phyloP scores from a whole-genome alignment of 2,797 vertebrate genomes.

The Cossypha polioptera region DNA sequence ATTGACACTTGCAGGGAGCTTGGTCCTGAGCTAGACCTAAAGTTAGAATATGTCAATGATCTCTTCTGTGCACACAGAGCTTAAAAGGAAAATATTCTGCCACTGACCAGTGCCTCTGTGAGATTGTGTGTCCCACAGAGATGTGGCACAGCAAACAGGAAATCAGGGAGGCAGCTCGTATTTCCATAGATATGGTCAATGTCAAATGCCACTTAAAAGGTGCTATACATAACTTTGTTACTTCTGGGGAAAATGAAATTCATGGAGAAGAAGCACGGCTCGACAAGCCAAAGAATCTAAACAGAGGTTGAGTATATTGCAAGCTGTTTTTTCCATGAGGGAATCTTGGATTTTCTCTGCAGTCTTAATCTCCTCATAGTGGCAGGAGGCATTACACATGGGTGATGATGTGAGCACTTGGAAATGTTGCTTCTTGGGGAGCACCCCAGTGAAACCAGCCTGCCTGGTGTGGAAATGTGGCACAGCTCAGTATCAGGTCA shows the following conservation, averaged over 20 bases:
- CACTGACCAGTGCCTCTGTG: neutral
- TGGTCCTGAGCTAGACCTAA: neutral
- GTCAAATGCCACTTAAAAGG: neutral
- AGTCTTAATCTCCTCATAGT: neutral
- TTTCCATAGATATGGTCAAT: neutral
- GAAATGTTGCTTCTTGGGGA: neutral
- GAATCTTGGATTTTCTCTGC: neutral
- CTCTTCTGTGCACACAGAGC: neutral
- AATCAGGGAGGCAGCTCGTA: neutral
- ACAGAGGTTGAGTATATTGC: neutral
- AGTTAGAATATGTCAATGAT: slow-evolving; percentile 32
- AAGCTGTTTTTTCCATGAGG: neutral
- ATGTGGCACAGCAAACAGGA: slow-evolving; percentile 44
- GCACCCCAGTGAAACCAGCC: neutral
- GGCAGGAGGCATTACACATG: neutral
- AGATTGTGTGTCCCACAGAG: neutral
- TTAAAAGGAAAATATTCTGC: neutral
- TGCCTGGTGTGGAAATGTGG: neutral
- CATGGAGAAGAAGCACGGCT: neutral
- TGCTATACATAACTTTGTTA: neutral
- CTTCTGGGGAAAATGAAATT: neutral
- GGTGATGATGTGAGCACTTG: neutral
- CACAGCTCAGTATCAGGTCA: neutral
- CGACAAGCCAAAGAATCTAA: neutral
- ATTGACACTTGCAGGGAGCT: neutral